Evolutionary conservation across 2,888 invertebrate genomes (phyloP).

Genomic region (Lathronympha strigana): DNA sequence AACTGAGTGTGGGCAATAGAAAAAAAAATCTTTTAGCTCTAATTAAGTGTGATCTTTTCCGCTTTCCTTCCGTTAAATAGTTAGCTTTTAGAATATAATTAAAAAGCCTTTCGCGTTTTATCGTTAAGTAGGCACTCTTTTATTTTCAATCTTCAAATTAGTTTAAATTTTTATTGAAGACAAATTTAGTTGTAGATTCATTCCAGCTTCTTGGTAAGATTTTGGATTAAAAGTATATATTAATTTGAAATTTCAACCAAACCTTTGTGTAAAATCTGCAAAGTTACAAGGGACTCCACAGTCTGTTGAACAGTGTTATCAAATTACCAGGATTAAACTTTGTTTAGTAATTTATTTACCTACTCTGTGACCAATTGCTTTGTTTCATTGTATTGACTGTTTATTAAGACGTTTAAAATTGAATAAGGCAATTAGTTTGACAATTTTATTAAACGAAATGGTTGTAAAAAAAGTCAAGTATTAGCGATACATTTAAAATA

Average conservation of each 20-base stretch:
- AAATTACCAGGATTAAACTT: conserved; percentile 18
- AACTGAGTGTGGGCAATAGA: background rate
- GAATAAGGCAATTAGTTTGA: background rate
- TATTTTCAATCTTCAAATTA: background rate
- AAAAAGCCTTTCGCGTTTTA: no score
- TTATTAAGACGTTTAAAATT: conserved; percentile 12
- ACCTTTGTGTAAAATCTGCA: background rate
- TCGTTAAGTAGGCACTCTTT: background rate
- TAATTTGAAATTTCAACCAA: no score
- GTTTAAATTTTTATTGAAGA: background rate
- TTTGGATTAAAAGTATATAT: no score
- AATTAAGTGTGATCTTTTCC: background rate
- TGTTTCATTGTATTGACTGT: conserved; percentile 17
- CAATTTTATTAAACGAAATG: no score
- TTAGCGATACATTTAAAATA: no score
- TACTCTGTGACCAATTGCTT: conserved; percentile 8
- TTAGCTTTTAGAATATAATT: background rate
- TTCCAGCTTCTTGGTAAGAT: no score
- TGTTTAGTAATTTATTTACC: conserved; percentile 4
- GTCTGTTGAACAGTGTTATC: conserved; percentile 11
- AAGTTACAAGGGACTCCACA: background rate
- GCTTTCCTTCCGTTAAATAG: background rate
- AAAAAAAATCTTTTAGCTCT: background rate
- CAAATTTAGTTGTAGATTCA: background rate
- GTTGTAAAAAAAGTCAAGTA: no score